Evolutionary conservation across 2,113 vertebrate genomes (phyloP), one percentile per base, ranked within the genome.

Genomic region (Scomber scombrus): DNA sequence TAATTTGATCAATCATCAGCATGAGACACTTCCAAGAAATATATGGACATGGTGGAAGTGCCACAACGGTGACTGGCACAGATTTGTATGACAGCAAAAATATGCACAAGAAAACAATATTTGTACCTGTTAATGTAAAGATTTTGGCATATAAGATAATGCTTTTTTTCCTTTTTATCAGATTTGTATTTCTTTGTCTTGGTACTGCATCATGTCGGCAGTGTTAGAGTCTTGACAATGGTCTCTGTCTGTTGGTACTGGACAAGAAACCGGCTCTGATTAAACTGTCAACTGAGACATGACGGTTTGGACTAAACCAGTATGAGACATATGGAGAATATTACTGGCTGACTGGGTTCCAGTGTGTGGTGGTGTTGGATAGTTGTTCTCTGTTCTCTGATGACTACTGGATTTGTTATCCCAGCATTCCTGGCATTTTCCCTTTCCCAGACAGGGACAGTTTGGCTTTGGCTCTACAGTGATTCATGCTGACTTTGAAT

Each of bases 311-410:
- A 86, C 71, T 45, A 34, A 69, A 83, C 68, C 67, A 58, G 76
- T 52, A 56, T 49, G 58, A 71, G 63, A 81, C 89, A 92, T 84
- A 75, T 87, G 91, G 87, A 82, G 80, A 71, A 29, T 60, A 89
- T 92, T 89, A 92, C 52, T 47, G 82, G 34, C 60, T 89, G 79
- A 88, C 67, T 86, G 69, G 75, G 68, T 60, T 91, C 66, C 80
- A 89, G 74, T 85, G 52, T 82, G 78, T 56, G n/a, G 81, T 70
- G 81, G 83, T 86, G 54, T 85, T 78, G 80, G 56, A 85, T 57
- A 57, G 72, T 71, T 80, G 15, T 63, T 80, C 76, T 72, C 67
- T 80, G 61, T 77, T 76, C 71, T 80, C 72, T 80, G 71, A 83
- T 88, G 81, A 83, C 76, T 81, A 61, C 76, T 84, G 78, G 81